Conservation (phyloP, 2,113 vertebrate species). For the Perca flavescens region DNA sequence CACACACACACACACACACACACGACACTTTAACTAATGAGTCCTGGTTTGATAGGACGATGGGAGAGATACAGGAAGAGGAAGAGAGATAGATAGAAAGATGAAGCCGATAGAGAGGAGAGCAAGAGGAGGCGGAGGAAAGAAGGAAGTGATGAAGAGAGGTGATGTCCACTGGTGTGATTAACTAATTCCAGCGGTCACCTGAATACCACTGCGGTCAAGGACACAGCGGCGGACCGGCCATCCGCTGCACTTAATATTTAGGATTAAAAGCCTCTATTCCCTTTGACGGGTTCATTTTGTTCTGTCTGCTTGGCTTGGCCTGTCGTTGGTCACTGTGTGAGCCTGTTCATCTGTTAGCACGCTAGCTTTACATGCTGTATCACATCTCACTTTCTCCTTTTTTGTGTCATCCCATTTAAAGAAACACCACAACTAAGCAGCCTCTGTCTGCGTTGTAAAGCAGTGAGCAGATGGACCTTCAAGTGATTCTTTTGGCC, state of each 20-base stretch:
- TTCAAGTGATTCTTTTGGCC: conserved; percentile 17
- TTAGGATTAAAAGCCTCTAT: conserved; percentile 60
- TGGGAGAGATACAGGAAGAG: conserved; percentile 37
- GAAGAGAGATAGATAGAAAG: conserved; percentile 42
- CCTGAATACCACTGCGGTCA: conserved; percentile 56
- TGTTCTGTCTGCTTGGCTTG: conserved; percentile 30
- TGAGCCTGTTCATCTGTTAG: conserved; percentile 29
- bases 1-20: background rate
- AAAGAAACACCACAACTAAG: background rate
- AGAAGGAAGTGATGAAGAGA: conserved; percentile 54
- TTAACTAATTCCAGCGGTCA: conserved; percentile 66
- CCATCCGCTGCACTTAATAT: conserved; percentile 51
- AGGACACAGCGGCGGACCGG: conserved; percentile 43
- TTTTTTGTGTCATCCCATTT: background rate
- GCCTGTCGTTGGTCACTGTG: conserved; percentile 27
- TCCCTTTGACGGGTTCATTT: conserved; percentile 43
- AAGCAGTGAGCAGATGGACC: conserved; percentile 40
- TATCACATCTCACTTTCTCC: background rate
- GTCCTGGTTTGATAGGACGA: conserved; percentile 60
- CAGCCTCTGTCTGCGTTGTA: conserved; percentile 8
- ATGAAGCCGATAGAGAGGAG: conserved; percentile 42
- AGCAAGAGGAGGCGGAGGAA: conserved; percentile 15
- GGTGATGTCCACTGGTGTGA: conserved; percentile 42
- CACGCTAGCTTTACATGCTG: background rate
- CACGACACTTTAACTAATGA: conserved; percentile 68